Percentiles rank a stretch among this genome's conserved stretches.
Conservation (phyloP, 1,140 invertebrate species). For the roundworm (Caenorhabditis elegans) region WBcel235 BX284604.4:16220501-16221000, state of each 20-base stretch:
- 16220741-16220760: no score
- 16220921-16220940: neutral
- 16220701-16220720: neutral
- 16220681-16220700: neutral
- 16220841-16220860: no score
- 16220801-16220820: no score
- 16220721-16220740: neutral
- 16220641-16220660: conserved; percentile 32
- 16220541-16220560: no score
- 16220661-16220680: neutral
- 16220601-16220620: conserved; percentile 20
- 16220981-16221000: conserved; percentile 32
- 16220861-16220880: no score
- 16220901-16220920: conserved; percentile 1
- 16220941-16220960: conserved; percentile 14
- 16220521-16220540: neutral
- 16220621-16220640: conserved; percentile 18
- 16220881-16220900: conserved; percentile 38
- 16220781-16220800: no score
- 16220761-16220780: no score
- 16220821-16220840: no score
- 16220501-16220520: neutral
- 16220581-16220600: neutral
- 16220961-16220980: conserved; percentile 26
- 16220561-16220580: neutral